These are phyloP conservation scores for Rhagoletis zephyria DNA, from an alignment of 1,140 invertebrate genomes.

Conservation along the genomic window DNA sequence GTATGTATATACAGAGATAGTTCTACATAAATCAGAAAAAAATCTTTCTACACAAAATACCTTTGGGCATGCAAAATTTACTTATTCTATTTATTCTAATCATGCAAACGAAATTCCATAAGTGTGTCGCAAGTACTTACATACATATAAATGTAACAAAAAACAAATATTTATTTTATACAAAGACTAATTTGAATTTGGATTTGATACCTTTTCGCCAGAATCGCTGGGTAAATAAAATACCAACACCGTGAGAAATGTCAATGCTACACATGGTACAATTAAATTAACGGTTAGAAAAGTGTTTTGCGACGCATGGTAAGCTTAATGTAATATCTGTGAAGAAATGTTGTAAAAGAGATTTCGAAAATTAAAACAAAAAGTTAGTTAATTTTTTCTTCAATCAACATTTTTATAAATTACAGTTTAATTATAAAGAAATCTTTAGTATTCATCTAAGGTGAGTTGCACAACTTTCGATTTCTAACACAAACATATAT, in stretches of 20 bases:
- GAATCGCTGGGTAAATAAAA: slow-evolving; percentile 97
- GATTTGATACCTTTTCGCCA: slow-evolving; percentile 87
- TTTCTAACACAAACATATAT: no score
- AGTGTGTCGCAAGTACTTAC: slow-evolving; percentile 51
- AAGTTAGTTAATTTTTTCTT: not conserved
- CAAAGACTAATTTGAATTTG: not conserved
- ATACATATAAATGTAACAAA: slow-evolving; percentile 41
- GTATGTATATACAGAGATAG: not conserved
- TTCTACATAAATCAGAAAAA: not conserved
- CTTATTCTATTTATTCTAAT: no score
- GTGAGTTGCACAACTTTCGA: no score
- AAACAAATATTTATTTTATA: no score
- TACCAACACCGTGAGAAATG: slow-evolving; percentile 94
- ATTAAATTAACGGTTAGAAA: slow-evolving; percentile 94
- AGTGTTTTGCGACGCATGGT: slow-evolving; percentile 93
- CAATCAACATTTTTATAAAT: not conserved
- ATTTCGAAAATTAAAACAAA: not conserved
- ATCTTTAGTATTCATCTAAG: no score
- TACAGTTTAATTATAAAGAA: no score
- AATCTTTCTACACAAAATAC: not conserved
- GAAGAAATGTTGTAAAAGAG: slow-evolving; percentile 62
- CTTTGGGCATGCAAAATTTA: not conserved
- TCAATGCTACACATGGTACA: slow-evolving; percentile 91
- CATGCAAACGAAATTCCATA: not conserved
- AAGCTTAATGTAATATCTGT: slow-evolving; percentile 94